phyloP scores from a whole-genome alignment of 2,113 vertebrate species.

The Prionailurus viverrinus region DNA sequence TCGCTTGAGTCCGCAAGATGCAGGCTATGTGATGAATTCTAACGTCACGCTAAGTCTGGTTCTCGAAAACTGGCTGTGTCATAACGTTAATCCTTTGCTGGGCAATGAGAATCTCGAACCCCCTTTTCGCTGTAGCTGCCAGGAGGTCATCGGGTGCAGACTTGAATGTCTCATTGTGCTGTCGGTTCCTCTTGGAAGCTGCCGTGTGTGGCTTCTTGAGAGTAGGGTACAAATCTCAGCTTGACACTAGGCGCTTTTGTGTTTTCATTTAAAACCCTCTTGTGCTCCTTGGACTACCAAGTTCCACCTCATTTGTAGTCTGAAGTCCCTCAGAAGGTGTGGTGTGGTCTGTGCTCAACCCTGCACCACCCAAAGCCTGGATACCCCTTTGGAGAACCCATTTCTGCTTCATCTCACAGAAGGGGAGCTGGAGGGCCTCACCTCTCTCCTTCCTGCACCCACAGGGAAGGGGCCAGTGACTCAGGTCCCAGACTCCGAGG shows the following conservation, averaged over 20 bases:
- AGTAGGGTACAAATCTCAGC: neutral
- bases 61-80: neutral
- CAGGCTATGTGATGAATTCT: neutral
- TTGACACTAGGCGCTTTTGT: neutral
- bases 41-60: neutral
- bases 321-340: neutral
- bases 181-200: neutral
- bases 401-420: accelerated
- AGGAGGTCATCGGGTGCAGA: neutral
- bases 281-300: neutral
- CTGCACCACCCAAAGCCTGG: neutral
- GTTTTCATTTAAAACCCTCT: neutral
- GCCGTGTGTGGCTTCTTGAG: neutral
- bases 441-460: neutral
- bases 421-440: neutral
- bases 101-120: neutral
- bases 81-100: neutral
- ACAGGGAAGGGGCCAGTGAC: neutral
- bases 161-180: neutral
- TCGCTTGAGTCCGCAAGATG: accelerated
- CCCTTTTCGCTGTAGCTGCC: neutral
- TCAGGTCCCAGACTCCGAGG: neutral
- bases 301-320: neutral
- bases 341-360: neutral
- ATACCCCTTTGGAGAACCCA: neutral